Percentiles rank a stretch among this genome's conserved stretches.
These are phyloP conservation scores for Grammatotria lemairii DNA, from an alignment of 2,113 vertebrate genomes.

Conservation along the genomic window DNA sequence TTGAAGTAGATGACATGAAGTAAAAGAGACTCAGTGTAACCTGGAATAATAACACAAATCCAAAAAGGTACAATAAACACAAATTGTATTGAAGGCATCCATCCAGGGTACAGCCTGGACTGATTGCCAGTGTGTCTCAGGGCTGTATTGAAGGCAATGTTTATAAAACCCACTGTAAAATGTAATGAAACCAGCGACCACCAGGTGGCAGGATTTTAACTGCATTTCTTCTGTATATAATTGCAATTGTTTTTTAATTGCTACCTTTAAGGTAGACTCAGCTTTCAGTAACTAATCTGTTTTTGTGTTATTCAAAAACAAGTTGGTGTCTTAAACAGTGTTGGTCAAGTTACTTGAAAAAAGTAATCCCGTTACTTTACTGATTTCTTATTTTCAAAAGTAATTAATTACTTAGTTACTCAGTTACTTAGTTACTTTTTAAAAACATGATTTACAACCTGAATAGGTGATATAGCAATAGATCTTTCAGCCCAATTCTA, in stretches of 20 bases:
- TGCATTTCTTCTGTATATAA: neutral
- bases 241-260: neutral
- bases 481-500: accelerated
- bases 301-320: neutral
- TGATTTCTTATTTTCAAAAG: neutral
- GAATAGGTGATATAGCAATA: accelerated
- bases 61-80: neutral
- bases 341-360: neutral
- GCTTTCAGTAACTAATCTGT: neutral
- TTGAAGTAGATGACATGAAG: neutral
- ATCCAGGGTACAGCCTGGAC: neutral
- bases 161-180: neutral
- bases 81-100: neutral
- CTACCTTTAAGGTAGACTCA: neutral
- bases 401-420: neutral
- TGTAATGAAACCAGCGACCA: neutral
- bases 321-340: neutral
- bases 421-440: accelerated
- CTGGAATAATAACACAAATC: neutral
- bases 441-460: neutral
- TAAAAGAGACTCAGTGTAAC: neutral
- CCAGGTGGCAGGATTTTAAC: neutral
- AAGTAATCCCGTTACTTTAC: accelerated
- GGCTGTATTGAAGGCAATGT: neutral
- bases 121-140: neutral